These are phyloP conservation scores for Polyommatus iphigenia DNA, from an alignment of 2,888 invertebrate species.

Conservation along the genomic window DNA sequence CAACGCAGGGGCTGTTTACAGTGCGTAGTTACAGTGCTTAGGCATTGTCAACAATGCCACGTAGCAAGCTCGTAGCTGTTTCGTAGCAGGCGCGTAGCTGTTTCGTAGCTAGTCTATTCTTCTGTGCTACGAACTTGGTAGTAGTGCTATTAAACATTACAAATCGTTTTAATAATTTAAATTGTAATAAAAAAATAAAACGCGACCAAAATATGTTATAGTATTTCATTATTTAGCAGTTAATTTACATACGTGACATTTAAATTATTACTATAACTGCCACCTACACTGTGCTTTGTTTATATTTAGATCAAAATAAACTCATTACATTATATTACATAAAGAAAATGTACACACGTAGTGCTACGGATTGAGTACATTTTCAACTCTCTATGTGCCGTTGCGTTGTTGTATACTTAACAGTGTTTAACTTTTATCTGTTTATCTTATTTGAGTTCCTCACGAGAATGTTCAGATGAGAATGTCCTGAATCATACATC, in stretches of 20 bases:
- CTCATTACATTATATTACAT: neutral
- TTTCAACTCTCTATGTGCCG: neutral
- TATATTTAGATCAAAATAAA: neutral
- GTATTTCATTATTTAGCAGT: too few species aligned
- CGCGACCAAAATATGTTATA: too few species aligned
- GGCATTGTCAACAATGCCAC: neutral
- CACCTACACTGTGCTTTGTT: neutral
- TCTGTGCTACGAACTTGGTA: neutral
- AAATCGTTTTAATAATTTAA: too few species aligned
- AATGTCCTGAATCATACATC: neutral
- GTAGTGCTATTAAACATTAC: too few species aligned
- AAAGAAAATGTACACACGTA: neutral
- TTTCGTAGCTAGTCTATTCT: neutral
- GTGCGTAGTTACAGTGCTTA: neutral
- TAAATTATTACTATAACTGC: too few species aligned
- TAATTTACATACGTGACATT: too few species aligned
- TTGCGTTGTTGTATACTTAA: neutral
- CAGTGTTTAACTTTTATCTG: neutral
- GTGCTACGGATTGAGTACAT: neutral
- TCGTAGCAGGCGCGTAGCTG: neutral
- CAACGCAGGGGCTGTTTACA: neutral
- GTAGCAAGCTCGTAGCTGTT: neutral
- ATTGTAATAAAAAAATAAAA: too few species aligned
- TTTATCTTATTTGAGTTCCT: neutral
- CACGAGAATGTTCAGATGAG: neutral